Evolutionary conservation across 2,888 invertebrate genomes (phyloP), one percentile per base, ranked within the genome.

Genomic region (Stenchaetothrips biformis): DNA sequence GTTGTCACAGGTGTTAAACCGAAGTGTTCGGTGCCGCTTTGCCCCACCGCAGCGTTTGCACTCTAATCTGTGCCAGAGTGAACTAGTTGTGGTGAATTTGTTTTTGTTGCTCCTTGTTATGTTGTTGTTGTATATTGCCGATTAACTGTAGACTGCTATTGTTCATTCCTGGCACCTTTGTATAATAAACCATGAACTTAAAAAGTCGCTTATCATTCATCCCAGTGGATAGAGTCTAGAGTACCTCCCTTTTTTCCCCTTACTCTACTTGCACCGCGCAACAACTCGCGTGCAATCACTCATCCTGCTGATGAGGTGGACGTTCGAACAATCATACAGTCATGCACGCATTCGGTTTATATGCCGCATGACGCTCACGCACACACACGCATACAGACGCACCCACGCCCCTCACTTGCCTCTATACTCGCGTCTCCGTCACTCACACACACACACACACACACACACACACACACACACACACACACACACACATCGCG

Each of bases 281-380:
- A n/a, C n/a, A n/a, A 53, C 16, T 13, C 53, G 18, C 67, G 67
- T 21, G 67, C 67, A 74, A 74, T 74, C 67, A 25, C 21, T 74
- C 67, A 74, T 25, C 67, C 67, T 37, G 21, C 18, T 74, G 67
- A 74, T 74, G 67, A 74, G 67, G 67, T 74, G 67, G 67, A 74
- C 67, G 25, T 59, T 18, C 59, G 59, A 59, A 59, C 67, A 74
- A 74, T 74, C 67, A 74, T 74, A 21, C 67, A 74, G 67, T 74
- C 67, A 74, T 74, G 67, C 67, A 74, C 67, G 67, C 67, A 74
- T 74, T 11, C 67, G 67, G 11, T 74, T 74, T 74, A 74, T 74
- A 74, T 21, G 67, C 67, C 8, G 67, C 67, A 74, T 74, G 67
- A 74, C 67, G 67, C 18, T 13, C 53, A 18, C 53, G 13, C 53